Evolutionary conservation across 1,140 invertebrate genomes (phyloP).

Genomic region (Helicoverpa zea): DNA sequence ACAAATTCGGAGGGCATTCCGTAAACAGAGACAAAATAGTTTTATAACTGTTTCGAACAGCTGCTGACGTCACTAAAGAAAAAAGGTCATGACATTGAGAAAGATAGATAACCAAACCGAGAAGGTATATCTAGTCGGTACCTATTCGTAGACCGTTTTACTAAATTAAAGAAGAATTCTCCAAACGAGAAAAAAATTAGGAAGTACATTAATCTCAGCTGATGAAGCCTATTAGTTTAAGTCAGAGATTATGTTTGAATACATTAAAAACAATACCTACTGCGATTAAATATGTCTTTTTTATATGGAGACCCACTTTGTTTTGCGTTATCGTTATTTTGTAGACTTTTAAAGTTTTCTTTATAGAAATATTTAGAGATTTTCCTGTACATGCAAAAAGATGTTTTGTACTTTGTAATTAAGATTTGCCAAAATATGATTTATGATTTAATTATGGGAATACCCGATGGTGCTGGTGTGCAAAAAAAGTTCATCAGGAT

Average conservation of each 20-base stretch:
- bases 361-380: too few species aligned
- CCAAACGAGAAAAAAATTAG: slow-evolving; percentile 34
- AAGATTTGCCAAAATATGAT: too few species aligned
- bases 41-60: slow-evolving; percentile 19
- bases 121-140: not conserved
- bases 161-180: slow-evolving; percentile 28
- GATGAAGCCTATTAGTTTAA: slow-evolving; percentile 23
- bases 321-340: too few species aligned
- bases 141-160: not conserved
- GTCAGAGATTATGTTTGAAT: slow-evolving; percentile 38
- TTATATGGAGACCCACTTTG: not conserved
- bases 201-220: slow-evolving; percentile 36
- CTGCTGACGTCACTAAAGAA: slow-evolving; percentile 10
- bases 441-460: too few species aligned
- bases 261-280: slow-evolving; percentile 31
- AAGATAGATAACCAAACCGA: slow-evolving; percentile 20
- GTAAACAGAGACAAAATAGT: slow-evolving; percentile 13
- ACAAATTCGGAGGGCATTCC: not conserved
- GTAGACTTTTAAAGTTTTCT: too few species aligned
- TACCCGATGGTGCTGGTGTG: not conserved
- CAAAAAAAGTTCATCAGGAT: not conserved
- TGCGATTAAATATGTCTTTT: slow-evolving; percentile 1
- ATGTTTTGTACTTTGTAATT: too few species aligned
- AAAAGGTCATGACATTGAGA: slow-evolving; percentile 37
- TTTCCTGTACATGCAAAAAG: too few species aligned